Base-by-base conservation (phyloP, 2,113 vertebrate species). In the Octodon degus region DNA sequence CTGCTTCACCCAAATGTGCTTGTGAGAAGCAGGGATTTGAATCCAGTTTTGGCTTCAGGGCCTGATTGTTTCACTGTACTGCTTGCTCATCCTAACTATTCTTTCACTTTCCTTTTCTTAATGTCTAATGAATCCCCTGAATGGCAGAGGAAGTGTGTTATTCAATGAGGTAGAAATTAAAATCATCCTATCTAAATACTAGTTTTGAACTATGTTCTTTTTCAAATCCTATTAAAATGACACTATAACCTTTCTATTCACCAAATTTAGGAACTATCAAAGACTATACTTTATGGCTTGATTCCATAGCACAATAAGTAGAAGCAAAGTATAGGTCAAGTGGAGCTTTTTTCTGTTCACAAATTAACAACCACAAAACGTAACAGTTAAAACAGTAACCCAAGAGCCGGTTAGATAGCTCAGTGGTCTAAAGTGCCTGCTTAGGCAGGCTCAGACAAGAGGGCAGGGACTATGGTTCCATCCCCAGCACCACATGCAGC, bases 31-130 rank as follows among this genome's bases (percentile, higher is more conserved):
- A 84, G 32, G 25, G 16, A 50, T 60, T 0, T 72, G 47, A 92
- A 90, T 34, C 34, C 40, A 89, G 25, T 25, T 74, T 20, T 2
- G 37, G 77, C 74, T 86, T 74, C 22, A 68, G 63, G 62, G 80
- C 96, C 85, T 55, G 9, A 62, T 37, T 7, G 13, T 72, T 53
- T 90, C 53, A 86, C 89, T 65, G 19, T 43, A 88, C 7, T 94
- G 96, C 92, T 95, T 88, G 85, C 72, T 98, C 97, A 95, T 58
- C 47, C 79, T 83, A 90, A 89, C 34, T 83, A 7, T 32, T 85
- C 91, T 97, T 98, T 98, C 96, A 97, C 93, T 98, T 97, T 98
- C 95, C 68, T 68, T 96, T 94, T 92, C 79, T 74, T 87, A 87
- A 80, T 20, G 58, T 82, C 65, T 86, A 93, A 63, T 76, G 55